Conservation (phyloP, 2,888 invertebrate species). For the Ditula angustiorana region DNA sequence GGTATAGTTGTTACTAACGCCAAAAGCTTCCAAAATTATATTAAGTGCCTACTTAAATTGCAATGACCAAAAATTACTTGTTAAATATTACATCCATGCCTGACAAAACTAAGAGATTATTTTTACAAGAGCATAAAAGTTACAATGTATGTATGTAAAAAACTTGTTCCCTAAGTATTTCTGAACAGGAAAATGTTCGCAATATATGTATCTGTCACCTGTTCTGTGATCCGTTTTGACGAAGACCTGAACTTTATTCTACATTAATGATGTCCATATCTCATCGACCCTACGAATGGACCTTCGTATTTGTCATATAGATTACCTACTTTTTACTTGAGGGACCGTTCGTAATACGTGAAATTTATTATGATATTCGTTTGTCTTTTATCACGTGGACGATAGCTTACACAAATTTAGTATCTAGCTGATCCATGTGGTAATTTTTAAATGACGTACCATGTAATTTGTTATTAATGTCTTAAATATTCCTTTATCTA, state of each 20-base stretch:
- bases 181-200: slow-evolving; percentile 2
- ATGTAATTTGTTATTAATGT: too few relatives aligned
- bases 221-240: slow-evolving; percentile 63
- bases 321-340: slow-evolving; percentile 73
- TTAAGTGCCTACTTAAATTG: too few relatives aligned
- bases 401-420: neutral
- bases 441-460: too few relatives aligned
- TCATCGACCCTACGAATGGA: slow-evolving; percentile 68
- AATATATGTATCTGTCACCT: slow-evolving; percentile 54
- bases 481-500: too few relatives aligned
- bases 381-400: slow-evolving; percentile 33
- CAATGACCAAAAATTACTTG: too few relatives aligned
- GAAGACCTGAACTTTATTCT: slow-evolving; percentile 69
- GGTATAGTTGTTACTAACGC: too few relatives aligned
- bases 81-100: too few relatives aligned
- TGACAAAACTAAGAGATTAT: too few relatives aligned
- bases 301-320: slow-evolving; percentile 76
- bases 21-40: too few relatives aligned
- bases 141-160: neutral
- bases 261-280: slow-evolving; percentile 70
- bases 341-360: slow-evolving; percentile 48
- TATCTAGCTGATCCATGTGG: too few relatives aligned
- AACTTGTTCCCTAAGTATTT: neutral
- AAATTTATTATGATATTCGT: slow-evolving; percentile 53
- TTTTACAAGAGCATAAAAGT: neutral